Base-by-base conservation (phyloP, 2,888 invertebrate species). In the Mayetiola destructor region DNA sequence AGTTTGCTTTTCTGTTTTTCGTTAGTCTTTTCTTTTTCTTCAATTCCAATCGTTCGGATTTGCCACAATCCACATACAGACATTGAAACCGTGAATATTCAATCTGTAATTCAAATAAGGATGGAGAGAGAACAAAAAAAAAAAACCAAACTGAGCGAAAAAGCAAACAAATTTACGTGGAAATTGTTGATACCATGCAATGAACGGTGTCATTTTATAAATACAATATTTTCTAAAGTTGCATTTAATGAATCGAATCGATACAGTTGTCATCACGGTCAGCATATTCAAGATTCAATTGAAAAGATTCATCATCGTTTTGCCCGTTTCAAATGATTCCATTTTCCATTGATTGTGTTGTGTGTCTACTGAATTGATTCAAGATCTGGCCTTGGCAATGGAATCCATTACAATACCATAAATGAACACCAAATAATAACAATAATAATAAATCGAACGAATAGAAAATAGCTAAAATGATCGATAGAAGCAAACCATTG, bases 381-480 rank as follows among this genome's bases (percentile, higher is more conserved):
- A n/a, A n/a, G n/a, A 16, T 48, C 48, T 48, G 48, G 48, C 48
- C 48, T 48, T 48, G 48, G 48, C 48, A 48, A 48, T 48, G 48
- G 48, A 48, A 48, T 48, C 48, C 48, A 48, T 48, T 27, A 48
- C 48, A 48, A 48, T 48, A 27, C 48, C 48, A 27, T 48, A 48
- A 48, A 48, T 48, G 48, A 48, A n/a, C n/a, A n/a, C n/a, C 48
- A 48, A 48, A 48, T 48, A 48, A 48, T 48, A 48, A 48, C 40
- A 40, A 40, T 27, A 48, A 48, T 48, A 48, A 27, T 23, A 48
- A 48, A 21, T 21, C 6, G 4, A 40, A 36, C n/a, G 36, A 16
- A 16, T 20, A 39, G 16, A 18, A 18, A 48, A 48, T 48, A 27
- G 27, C n/a, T 48, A 48, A 23, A 27, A 27, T n/a, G 12, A 10